Conservation (phyloP, 2,113 vertebrate species). For the Cichladusa arquata region DNA sequence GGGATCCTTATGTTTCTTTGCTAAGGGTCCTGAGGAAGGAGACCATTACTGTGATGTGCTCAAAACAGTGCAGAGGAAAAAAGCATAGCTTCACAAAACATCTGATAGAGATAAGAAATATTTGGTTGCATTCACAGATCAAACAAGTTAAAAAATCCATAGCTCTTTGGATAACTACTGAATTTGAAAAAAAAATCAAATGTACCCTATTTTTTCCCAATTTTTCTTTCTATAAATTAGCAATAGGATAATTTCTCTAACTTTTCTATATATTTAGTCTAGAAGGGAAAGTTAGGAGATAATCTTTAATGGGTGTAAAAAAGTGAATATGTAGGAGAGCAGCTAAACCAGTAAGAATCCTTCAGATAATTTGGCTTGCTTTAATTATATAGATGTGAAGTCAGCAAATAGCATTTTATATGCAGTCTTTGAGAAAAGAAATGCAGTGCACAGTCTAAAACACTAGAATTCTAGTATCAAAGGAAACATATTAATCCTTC, state of each 20-base stretch:
- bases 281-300: not conserved
- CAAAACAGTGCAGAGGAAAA: not conserved
- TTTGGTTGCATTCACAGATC: not conserved
- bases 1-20: not conserved
- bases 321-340: not conserved
- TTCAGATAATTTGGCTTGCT: not conserved
- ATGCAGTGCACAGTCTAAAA: not conserved
- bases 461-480: not conserved
- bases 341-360: not conserved
- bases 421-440: not conserved
- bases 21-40: not conserved
- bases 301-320: not conserved
- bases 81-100: not conserved
- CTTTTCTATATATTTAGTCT: not conserved
- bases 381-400: not conserved
- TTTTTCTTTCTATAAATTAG: not conserved
- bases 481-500: not conserved
- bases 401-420: not conserved
- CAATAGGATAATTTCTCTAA: not conserved
- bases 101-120: not conserved
- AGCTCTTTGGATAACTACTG: not conserved
- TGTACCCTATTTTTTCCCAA: not conserved
- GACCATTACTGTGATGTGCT: fast-evolving
- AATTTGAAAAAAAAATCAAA: not conserved
- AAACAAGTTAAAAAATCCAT: not conserved